Base-by-base conservation (phyloP, 2,888 invertebrate species). In the Philonicus albiceps region DNA sequence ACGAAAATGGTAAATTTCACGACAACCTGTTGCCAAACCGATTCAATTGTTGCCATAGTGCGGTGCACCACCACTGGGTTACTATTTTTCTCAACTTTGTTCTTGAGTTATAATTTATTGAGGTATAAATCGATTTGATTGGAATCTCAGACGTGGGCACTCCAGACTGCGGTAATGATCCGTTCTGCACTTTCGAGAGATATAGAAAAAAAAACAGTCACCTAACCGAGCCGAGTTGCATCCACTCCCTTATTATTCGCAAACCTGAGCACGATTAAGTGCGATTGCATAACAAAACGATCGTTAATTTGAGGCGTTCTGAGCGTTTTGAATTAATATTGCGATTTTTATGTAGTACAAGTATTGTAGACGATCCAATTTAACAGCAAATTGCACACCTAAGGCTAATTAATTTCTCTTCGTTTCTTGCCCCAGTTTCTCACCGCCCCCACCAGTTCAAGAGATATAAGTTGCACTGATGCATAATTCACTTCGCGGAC, bases 91-190 rank as follows among this genome's bases (percentile, higher is more conserved):
- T 81, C 55, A 34, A 81, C 81, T 55, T 55, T 81, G 81, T 81
- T 81, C 81, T 81, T 37, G 81, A 55, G 31, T 64, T 81, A 81
- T 81, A 81, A 81, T 81, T 81, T 81, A 81, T 81, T 81, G 81
- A 81, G 81, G 81, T 55, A 81, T 81, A 81, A 81, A 81, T 81
- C 55, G 81, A 81, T 81, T 81, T 37, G 81, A 81, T 81, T 81
- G 81, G 81, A 81, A 81, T 81, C 55, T 81, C 5, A 37, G 81
- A 81, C 81, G 55, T 81, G 81, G 81, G 55, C 81, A 55, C 81
- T 55, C 31, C 81, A 81, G 64, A 81, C 81, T 81, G 53, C 34
- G 55, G 64, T 81, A 81, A 81, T 55, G 49, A 81, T 81, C 37
- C 49, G 31, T 11, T 8, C 16, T 81, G 81, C 81, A 81, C 55